A percentile compares a stretch with the other conserved stretches of the same genome.
Evolutionary conservation across 2,797 vertebrate species (phyloP).

Genomic region (Podarcis lilfordi): DNA sequence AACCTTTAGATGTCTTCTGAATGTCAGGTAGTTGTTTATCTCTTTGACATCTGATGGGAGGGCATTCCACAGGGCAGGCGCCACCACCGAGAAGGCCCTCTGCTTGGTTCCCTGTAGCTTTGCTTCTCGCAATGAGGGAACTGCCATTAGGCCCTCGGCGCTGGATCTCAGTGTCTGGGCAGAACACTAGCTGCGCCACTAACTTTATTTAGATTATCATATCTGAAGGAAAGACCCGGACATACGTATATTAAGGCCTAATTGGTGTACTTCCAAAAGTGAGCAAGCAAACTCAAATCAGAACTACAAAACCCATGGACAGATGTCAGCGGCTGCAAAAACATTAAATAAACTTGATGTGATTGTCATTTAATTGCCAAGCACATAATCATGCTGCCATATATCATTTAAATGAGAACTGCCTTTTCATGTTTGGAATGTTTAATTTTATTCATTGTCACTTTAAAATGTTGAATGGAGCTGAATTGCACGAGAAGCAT

Average conservation of each 20-base stretch:
- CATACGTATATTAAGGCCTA: neutral
- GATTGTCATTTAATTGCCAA: slow-evolving; percentile 46
- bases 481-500: slow-evolving; percentile 32
- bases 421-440: slow-evolving; percentile 36
- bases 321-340: slow-evolving; percentile 26
- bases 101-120: no score
- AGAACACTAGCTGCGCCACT: no score
- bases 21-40: no score
- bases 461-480: slow-evolving; percentile 34
- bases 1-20: no score
- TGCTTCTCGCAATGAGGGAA: no score
- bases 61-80: no score
- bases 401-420: slow-evolving; percentile 29
- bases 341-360: slow-evolving; percentile 33
- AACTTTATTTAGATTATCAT: neutral
- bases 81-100: no score
- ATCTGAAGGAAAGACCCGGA: neutral
- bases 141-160: no score
- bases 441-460: slow-evolving; percentile 24
- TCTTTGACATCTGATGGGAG: no score
- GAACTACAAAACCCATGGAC: slow-evolving; percentile 8
- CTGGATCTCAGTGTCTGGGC: no score
- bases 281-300: neutral
- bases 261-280: slow-evolving; percentile 20
- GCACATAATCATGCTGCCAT: slow-evolving; percentile 45